phyloP scores from a whole-genome alignment of 2,797 vertebrate species.

The Micromesistius poutassou region DNA sequence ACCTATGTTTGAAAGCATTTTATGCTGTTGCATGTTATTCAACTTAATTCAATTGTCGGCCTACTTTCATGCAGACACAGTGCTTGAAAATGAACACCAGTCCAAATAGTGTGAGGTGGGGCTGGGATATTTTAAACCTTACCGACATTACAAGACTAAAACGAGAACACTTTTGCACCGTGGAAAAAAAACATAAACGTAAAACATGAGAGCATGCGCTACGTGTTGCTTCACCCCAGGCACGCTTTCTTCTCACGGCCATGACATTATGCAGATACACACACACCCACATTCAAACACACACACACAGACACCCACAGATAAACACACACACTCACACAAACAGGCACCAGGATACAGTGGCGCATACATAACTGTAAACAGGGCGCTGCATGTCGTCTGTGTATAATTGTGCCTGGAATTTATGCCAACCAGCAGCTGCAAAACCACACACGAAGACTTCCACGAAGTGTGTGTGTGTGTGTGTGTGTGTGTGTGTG shows the following conservation, averaged over 20 bases:
- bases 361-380: constrained; percentile 9
- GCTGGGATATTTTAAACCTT: background rate
- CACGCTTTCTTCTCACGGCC: background rate
- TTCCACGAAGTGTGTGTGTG: background rate
- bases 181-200: too few relatives aligned
- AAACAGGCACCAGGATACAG: background rate
- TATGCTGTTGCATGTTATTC: background rate
- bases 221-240: background rate
- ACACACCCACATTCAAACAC: background rate
- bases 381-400: constrained; percentile 27
- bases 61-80: background rate
- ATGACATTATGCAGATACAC: background rate
- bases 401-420: constrained; percentile 29
- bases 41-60: background rate
- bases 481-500: background rate
- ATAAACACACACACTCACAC: background rate
- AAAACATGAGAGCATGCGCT: background rate
- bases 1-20: background rate
- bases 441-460: constrained; percentile 10
- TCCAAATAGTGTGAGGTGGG: background rate
- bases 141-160: background rate
- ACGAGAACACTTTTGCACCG: background rate
- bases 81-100: background rate
- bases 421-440: constrained; percentile 32
- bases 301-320: background rate